These are phyloP conservation scores for Callorhinus ursinus DNA, from an alignment of 2,113 vertebrate genomes.

Conservation along the genomic window DNA sequence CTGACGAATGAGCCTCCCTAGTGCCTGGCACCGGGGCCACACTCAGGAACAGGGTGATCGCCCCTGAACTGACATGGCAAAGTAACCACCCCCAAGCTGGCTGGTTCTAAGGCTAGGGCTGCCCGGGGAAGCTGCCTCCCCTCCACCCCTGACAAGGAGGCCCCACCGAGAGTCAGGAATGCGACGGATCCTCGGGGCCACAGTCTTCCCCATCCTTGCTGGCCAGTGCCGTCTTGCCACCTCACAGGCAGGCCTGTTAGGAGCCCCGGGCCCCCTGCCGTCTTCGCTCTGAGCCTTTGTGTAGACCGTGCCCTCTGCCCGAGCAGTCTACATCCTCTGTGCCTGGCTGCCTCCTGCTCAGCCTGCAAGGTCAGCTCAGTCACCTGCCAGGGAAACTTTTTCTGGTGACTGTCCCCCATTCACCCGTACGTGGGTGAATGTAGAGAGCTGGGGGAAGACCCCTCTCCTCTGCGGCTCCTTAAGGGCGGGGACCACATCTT, in stretches of 20 bases:
- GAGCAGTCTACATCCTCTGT: accelerated
- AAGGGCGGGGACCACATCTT: not conserved
- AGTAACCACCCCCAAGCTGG: not conserved
- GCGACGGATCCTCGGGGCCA: not conserved
- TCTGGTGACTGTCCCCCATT: not conserved
- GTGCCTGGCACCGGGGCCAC: not conserved
- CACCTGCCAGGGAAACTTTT: not conserved
- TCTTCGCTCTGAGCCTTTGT: not conserved
- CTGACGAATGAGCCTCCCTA: not conserved
- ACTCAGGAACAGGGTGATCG: accelerated
- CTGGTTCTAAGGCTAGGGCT: not conserved
- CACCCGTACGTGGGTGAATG: not conserved
- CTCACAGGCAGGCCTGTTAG: not conserved
- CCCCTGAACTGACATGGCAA: not conserved
- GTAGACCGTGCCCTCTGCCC: not conserved
- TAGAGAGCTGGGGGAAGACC: not conserved
- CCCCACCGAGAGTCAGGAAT: not conserved
- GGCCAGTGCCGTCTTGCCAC: not conserved
- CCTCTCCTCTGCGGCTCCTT: not conserved
- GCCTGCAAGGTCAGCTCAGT: not conserved
- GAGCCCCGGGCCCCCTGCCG: not conserved
- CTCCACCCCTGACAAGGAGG: not conserved
- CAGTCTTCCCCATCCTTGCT: not conserved
- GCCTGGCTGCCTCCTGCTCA: not conserved
- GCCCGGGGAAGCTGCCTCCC: not conserved